Evolutionary conservation across 35 echinoderm and acorn worm genomes (phyloP).

Genomic region (Ophiothrix spiculata): DNA sequence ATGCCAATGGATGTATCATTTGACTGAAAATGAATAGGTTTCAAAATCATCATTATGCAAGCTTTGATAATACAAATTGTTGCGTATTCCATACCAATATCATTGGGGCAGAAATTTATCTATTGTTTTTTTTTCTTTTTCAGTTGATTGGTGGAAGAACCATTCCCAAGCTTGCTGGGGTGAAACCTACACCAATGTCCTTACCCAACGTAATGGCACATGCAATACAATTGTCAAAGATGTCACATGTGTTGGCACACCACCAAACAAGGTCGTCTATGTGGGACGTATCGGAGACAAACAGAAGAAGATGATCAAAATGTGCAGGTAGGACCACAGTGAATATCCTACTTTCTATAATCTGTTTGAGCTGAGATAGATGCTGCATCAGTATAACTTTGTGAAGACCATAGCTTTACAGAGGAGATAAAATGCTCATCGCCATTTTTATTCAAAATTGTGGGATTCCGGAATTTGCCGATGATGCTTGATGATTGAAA

Average conservation of each 20-base stretch:
- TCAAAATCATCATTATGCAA: too few species aligned
- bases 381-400: too few species aligned
- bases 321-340: slow-evolving; percentile 99
- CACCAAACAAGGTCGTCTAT: slow-evolving; percentile 62
- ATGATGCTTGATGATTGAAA: too few species aligned
- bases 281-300: slow-evolving; percentile 78
- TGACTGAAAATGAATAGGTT: too few species aligned
- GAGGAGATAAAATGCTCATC: too few species aligned
- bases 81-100: neutral
- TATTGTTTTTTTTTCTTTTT: neutral
- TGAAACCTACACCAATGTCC: slow-evolving; percentile 91
- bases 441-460: too few species aligned
- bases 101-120: neutral
- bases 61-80: neutral
- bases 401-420: too few species aligned
- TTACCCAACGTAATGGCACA: slow-evolving; percentile 63
- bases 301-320: slow-evolving; percentile 61
- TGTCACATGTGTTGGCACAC: slow-evolving; percentile 79
- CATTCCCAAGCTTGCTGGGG: slow-evolving; percentile 68
- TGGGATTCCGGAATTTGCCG: too few species aligned
- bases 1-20: too few species aligned
- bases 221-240: slow-evolving; percentile 90
- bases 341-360: too few species aligned
- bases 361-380: too few species aligned
- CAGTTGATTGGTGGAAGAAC: slow-evolving; percentile 97